Evolutionary conservation across 2,797 vertebrate genomes (phyloP), one percentile per base, ranked within the genome.

Genomic region (Prionace glauca): DNA sequence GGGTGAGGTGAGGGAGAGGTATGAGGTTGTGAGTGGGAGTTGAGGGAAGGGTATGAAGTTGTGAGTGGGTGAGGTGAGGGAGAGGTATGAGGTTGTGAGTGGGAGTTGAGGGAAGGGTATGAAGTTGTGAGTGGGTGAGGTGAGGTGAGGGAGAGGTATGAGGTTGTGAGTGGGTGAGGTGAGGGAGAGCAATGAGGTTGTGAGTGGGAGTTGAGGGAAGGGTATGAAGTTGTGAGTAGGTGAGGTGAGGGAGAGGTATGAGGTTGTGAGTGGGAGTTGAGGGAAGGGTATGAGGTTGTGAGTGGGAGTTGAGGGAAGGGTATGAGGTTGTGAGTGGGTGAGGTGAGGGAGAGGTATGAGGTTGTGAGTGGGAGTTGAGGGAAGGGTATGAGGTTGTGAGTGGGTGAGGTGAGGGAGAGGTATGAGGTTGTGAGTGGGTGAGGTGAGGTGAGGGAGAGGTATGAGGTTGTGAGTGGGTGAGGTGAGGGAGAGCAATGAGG

Each of bases 201-300:
- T 24, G 56, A 18, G 22, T 14, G 5, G 50, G 50, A 56, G 50
- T 56, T 3, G 50, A 29, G 41, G 10, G 12, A 0, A 1, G 62
- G 14, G 0, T 11, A 65, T 65, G 18, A 45, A 12, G 56, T 0
- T 29, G 56, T 10, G 62, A 45, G 7, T 2, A n/a, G n/a, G n/a
- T n/a, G n/a, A 0, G 45, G 65, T 22, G 62, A 65, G 62, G 62
- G 14, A 16, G 16, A 16, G 16, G 2, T 0, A 10, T 79, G 11
- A n/a, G 0, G 0, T 41, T 93, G 95, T 69, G 97, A 96, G 96
- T 96, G 96, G 96, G 96, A 72, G 77, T 26, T 86, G 96, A 56
- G 0, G 16, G 14, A 16, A 67, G 18, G 16, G 1, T 0, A 10
- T 79, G 11, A n/a, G 0, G 0, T 41, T 93, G 95, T 77, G 95